phyloP scores from a whole-genome alignment of 2,888 invertebrate genomes.

The Mechanitis messenoides region DNA sequence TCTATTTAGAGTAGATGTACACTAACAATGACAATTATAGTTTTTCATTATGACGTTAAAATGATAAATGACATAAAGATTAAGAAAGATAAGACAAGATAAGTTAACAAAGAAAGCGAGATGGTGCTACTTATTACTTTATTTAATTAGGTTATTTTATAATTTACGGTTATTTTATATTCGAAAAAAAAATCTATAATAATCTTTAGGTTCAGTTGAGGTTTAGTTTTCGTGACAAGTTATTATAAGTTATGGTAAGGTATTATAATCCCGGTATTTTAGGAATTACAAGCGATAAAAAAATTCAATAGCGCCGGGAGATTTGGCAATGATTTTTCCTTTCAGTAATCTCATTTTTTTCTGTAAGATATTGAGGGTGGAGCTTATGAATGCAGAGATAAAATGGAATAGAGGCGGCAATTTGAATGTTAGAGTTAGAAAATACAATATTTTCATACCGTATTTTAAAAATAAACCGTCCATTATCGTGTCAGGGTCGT shows the following conservation, averaged over 20 bases:
- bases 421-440: slow-evolving; percentile 8
- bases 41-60: slow-evolving; percentile 13
- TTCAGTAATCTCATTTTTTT: slow-evolving; percentile 62
- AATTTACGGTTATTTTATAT: slow-evolving; percentile 22
- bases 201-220: slow-evolving; percentile 16
- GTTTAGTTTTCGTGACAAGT: slow-evolving; percentile 17
- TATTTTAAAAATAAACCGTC: slow-evolving; percentile 46
- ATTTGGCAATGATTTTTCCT: slow-evolving; percentile 49
- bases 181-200: slow-evolving; percentile 15
- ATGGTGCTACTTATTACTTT: slow-evolving; percentile 38
- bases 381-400: slow-evolving; percentile 41
- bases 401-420: slow-evolving; percentile 17
- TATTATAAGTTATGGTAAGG: slow-evolving; percentile 23
- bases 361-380: slow-evolving; percentile 56
- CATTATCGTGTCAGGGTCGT: slow-evolving; percentile 32
- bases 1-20: slow-evolving; percentile 29
- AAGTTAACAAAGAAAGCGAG: slow-evolving; percentile 30
- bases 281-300: slow-evolving; percentile 17
- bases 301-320: slow-evolving; percentile 50
- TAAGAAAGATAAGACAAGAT: slow-evolving; percentile 13
- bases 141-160: slow-evolving; percentile 29
- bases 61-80: slow-evolving; percentile 10
- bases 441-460: slow-evolving; percentile 12
- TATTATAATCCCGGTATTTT: slow-evolving; percentile 22
- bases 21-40: slow-evolving; percentile 19